Evolutionary conservation across 2,888 invertebrate species (phyloP).

Genomic region (Capitulum mitella): DNA sequence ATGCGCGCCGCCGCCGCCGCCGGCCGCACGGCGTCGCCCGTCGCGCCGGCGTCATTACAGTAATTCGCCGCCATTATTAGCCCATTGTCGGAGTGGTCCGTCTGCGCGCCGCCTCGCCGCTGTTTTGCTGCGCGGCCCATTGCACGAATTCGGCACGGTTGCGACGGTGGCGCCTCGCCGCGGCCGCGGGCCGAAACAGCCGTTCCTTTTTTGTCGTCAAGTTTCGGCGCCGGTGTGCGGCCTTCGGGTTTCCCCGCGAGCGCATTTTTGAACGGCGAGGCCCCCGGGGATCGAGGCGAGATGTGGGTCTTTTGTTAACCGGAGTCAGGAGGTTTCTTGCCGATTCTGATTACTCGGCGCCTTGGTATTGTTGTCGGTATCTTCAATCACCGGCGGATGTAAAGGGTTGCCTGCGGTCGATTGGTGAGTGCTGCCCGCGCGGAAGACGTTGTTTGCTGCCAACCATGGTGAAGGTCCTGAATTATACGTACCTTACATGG

Average conservation of each 20-base stretch:
- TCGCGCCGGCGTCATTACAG: background rate
- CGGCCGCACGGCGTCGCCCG: background rate
- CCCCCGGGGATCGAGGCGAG: background rate
- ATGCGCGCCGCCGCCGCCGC: background rate
- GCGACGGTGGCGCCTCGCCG: background rate
- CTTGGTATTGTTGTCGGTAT: background rate
- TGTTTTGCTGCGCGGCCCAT: background rate
- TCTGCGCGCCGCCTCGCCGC: background rate
- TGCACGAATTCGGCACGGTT: constrained; percentile 11
- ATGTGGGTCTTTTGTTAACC: background rate
- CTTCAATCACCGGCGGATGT: background rate
- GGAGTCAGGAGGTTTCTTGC: background rate
- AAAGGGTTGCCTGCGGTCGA: background rate
- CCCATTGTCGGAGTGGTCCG: background rate
- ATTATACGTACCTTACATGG: background rate
- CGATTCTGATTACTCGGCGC: background rate
- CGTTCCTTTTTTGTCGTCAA: background rate
- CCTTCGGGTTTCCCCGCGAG: background rate
- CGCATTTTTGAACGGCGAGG: background rate
- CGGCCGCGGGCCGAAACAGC: background rate
- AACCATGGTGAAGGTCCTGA: background rate
- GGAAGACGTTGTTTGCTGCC: background rate
- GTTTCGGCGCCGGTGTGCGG: background rate
- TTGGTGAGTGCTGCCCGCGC: background rate
- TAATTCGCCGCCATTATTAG: constrained; percentile 23